A percentile compares a stretch with the other conserved stretches of the same genome.
Conservation (phyloP, 1,140 invertebrate genomes). For the Hetaerina americana region DNA sequence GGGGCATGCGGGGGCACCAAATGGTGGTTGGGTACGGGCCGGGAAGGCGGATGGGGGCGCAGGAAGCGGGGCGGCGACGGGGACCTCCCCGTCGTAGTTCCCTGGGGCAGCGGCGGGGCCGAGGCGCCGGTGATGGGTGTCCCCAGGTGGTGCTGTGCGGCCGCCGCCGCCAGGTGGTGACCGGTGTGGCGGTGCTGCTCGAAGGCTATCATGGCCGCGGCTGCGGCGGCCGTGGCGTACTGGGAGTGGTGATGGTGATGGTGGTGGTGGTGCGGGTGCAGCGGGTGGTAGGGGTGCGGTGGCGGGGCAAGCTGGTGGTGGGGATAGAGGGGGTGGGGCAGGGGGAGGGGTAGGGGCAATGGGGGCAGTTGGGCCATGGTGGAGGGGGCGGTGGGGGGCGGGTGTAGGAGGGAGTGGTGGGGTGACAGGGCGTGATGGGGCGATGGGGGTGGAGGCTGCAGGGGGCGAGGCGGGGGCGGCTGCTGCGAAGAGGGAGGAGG, state of each 20-base stretch:
- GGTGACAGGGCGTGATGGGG: too few relatives aligned
- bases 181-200: background rate
- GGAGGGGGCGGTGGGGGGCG: background rate
- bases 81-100: background rate
- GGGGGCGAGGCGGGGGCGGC: background rate
- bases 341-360: background rate
- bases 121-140: background rate
- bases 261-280: slow-evolving; percentile 2
- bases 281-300: background rate
- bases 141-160: background rate
- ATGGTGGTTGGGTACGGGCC: background rate
- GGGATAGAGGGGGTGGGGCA: background rate
- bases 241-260: background rate
- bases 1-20: background rate
- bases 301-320: background rate
- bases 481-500: background rate
- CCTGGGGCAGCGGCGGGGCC: background rate
- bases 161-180: background rate
- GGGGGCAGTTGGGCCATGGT: background rate
- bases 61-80: slow-evolving; percentile 8
- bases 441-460: background rate
- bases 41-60: slow-evolving; percentile 10
- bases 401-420: background rate
- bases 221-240: background rate
- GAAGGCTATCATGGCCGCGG: background rate